A percentile compares a stretch with the other conserved stretches of the same genome.
Evolutionary conservation across 2,797 vertebrate genomes (phyloP).

Genomic region (Eulemur coronatus): DNA sequence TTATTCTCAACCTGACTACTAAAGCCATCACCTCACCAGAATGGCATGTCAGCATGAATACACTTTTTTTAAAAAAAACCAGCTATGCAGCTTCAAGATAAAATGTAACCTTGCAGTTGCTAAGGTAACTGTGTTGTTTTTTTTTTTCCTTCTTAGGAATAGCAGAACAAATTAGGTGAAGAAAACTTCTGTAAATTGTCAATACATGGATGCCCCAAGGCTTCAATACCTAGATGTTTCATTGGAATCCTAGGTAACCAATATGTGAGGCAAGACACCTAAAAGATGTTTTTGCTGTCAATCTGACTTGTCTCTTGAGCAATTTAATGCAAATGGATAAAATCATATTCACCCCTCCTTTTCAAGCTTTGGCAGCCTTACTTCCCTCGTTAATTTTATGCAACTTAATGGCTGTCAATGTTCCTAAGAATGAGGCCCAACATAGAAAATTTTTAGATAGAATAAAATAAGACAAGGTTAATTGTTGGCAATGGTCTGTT

Average conservation of each 20-base stretch:
- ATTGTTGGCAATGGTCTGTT: neutral
- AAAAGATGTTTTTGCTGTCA: neutral
- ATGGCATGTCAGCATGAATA: slow-evolving; percentile 60
- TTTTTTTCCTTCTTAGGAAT: slow-evolving; percentile 74
- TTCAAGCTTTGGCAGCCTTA: neutral
- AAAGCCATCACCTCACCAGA: slow-evolving; percentile 65
- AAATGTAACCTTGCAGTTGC: slow-evolving; percentile 85
- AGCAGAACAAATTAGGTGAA: slow-evolving; percentile 85
- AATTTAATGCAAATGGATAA: neutral
- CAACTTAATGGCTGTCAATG: neutral
- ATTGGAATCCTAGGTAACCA: neutral
- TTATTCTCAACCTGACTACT: slow-evolving; percentile 56
- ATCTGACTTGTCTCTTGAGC: slow-evolving; percentile 11
- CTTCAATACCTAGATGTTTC: slow-evolving; percentile 70
- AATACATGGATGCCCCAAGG: slow-evolving; percentile 67
- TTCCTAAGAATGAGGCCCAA: neutral
- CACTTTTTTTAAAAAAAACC: slow-evolving; percentile 50
- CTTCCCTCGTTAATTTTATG: neutral
- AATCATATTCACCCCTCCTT: neutral
- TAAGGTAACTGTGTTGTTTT: slow-evolving; percentile 80
- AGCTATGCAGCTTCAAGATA: slow-evolving; percentile 84
- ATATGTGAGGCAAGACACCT: neutral
- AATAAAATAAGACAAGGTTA: neutral
- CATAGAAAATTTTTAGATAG: neutral
- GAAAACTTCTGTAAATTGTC: slow-evolving; percentile 83